These are phyloP conservation scores for Petrosia ficiformis DNA, from an alignment of 37 sponge, comb jelly and placozoan species.

Conservation along the genomic window DNA sequence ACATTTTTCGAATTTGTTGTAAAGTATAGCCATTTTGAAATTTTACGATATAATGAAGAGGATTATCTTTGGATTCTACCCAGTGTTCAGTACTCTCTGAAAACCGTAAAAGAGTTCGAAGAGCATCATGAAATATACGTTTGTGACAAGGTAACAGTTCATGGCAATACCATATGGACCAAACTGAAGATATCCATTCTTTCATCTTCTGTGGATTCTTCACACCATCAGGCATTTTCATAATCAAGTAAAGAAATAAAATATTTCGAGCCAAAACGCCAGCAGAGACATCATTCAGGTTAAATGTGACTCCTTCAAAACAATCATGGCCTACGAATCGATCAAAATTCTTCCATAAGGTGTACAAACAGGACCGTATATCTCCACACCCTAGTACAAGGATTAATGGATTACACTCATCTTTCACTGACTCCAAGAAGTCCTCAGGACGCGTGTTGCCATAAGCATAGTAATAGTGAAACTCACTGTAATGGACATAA, in stretches of 20 bases:
- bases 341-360: background rate
- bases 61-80: background rate
- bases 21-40: slow-evolving; percentile 4
- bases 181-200: slow-evolving; percentile 13
- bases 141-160: slow-evolving; percentile 17
- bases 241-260: too few relatives aligned
- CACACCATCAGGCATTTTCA: too few relatives aligned
- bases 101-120: background rate
- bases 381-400: too few relatives aligned
- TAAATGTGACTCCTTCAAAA: background rate
- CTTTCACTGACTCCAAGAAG: too few relatives aligned
- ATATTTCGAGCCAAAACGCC: too few relatives aligned
- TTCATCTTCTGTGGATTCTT: too few relatives aligned
- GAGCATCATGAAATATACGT: background rate
- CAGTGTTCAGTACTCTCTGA: slow-evolving; percentile 8
- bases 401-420: too few relatives aligned
- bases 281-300: too few relatives aligned
- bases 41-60: background rate
- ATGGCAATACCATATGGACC: slow-evolving; percentile 35
- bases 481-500: too few relatives aligned
- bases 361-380: background rate
- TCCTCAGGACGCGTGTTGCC: too few relatives aligned
- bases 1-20: background rate
- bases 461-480: too few relatives aligned
- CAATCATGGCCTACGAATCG: background rate